phyloP scores from a whole-genome alignment of 2,797 vertebrate species.

The Xenentodon cancila region DNA sequence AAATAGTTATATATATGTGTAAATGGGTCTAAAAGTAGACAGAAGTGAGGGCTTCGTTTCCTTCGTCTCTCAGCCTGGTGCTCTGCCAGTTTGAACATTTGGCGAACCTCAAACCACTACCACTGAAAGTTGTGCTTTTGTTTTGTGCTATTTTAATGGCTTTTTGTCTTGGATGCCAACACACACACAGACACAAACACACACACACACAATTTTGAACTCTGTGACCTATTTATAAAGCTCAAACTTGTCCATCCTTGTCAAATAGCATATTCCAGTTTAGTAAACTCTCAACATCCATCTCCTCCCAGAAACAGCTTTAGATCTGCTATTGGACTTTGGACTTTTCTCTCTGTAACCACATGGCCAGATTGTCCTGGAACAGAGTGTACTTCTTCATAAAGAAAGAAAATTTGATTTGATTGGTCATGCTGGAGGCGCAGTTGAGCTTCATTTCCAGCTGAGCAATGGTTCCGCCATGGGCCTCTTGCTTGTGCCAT shows the following conservation, averaged over 20 bases:
- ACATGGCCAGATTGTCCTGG: constrained; percentile 22
- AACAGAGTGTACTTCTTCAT: constrained; percentile 19
- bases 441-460: constrained; percentile 31
- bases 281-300: neutral
- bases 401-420: constrained; percentile 32
- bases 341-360: constrained; percentile 17
- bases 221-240: neutral
- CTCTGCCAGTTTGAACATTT: constrained; percentile 11
- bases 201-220: too few relatives aligned
- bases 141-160: too few relatives aligned
- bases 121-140: too few relatives aligned
- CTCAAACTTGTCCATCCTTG: neutral
- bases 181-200: too few relatives aligned
- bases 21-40: too few relatives aligned
- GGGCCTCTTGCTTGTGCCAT: constrained; percentile 19
- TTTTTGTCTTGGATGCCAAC: too few relatives aligned
- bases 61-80: neutral
- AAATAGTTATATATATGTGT: too few relatives aligned
- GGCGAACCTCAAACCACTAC: constrained; percentile 1
- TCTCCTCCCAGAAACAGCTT: neutral
- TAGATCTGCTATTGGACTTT: constrained; percentile 4
- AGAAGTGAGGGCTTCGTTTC: neutral
- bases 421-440: constrained; percentile 43
- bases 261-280: neutral
- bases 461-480: constrained; percentile 27